Evolutionary conservation across 2,113 vertebrate species (phyloP).

Genomic region (Hypocryptadius cinnamomeus): DNA sequence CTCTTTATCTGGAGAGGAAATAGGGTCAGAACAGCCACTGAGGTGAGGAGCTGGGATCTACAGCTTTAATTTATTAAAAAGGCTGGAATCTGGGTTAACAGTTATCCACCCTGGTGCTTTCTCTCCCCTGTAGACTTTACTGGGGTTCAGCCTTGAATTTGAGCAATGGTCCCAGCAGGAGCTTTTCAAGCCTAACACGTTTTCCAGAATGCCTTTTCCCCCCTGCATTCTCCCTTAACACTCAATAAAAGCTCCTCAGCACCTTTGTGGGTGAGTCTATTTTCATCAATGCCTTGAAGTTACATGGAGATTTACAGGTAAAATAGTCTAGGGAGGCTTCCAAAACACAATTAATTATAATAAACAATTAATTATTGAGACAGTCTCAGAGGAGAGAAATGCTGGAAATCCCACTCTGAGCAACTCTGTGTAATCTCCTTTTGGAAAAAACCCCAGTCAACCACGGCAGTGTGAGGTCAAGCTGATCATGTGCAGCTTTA

Average conservation of each 20-base stretch:
- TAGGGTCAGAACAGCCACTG: background rate
- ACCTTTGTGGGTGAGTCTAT: background rate
- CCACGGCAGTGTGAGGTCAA: background rate
- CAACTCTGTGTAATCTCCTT: background rate
- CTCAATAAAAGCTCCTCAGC: background rate
- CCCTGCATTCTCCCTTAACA: background rate
- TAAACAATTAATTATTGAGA: background rate
- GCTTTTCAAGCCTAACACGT: background rate
- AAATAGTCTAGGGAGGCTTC: background rate
- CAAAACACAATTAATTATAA: background rate
- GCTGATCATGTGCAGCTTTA: constrained; percentile 31
- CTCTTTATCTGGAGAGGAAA: background rate
- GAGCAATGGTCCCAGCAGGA: background rate
- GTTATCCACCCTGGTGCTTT: background rate
- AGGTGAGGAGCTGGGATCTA: background rate
- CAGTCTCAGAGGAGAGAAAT: background rate
- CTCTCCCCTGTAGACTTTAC: background rate
- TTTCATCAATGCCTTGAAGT: background rate
- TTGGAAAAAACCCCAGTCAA: background rate
- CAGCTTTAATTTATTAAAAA: background rate
- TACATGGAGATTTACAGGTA: background rate
- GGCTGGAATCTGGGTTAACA: background rate
- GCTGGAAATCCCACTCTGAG: background rate
- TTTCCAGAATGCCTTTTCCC: background rate
- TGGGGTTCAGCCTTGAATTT: background rate